Evolutionary conservation across 2,888 invertebrate species (phyloP).

Genomic region (Muschampia staudingeri): DNA sequence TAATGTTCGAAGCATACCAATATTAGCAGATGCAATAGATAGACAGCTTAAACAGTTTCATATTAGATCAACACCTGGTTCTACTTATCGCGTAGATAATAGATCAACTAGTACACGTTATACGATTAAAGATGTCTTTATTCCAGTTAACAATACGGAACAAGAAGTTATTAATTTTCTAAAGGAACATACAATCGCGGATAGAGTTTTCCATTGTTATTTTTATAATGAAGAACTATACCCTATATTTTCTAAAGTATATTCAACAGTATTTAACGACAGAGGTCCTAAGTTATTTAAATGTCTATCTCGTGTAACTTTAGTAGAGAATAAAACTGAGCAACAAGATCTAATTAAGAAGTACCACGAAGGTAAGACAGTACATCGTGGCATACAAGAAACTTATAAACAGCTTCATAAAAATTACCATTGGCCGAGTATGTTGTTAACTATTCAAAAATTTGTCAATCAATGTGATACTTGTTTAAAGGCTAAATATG

Average conservation of each 20-base stretch:
- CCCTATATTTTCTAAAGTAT: slow-evolving; percentile 43
- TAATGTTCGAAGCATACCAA: too few species aligned
- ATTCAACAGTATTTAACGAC: slow-evolving; percentile 50
- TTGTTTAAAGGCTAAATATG: slow-evolving; percentile 52
- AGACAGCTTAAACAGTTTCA: slow-evolving; percentile 69
- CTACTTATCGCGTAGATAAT: slow-evolving; percentile 63
- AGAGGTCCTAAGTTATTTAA: slow-evolving; percentile 53
- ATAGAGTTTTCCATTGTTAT: slow-evolving; percentile 37
- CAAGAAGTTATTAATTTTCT: slow-evolving; percentile 55
- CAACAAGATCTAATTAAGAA: slow-evolving; percentile 54
- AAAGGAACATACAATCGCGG: slow-evolving; percentile 57
- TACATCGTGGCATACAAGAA: slow-evolving; percentile 54
- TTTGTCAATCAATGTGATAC: slow-evolving; percentile 56
- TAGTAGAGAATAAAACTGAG: slow-evolving; percentile 53
- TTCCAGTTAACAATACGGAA: slow-evolving; percentile 63
- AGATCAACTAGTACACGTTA: slow-evolving; percentile 55
- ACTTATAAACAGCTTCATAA: slow-evolving; percentile 54
- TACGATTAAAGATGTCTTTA: slow-evolving; percentile 62
- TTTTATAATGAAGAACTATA: slow-evolving; percentile 60
- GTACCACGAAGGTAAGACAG: slow-evolving; percentile 58
- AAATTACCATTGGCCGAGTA: slow-evolving; percentile 56
- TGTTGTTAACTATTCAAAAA: slow-evolving; percentile 50
- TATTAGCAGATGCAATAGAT: slow-evolving; percentile 66
- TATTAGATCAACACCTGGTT: slow-evolving; percentile 63
- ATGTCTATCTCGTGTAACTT: slow-evolving; percentile 45